Conservation (phyloP, 2,113 vertebrate genomes). For the Aptenodytes forsteri region DNA sequence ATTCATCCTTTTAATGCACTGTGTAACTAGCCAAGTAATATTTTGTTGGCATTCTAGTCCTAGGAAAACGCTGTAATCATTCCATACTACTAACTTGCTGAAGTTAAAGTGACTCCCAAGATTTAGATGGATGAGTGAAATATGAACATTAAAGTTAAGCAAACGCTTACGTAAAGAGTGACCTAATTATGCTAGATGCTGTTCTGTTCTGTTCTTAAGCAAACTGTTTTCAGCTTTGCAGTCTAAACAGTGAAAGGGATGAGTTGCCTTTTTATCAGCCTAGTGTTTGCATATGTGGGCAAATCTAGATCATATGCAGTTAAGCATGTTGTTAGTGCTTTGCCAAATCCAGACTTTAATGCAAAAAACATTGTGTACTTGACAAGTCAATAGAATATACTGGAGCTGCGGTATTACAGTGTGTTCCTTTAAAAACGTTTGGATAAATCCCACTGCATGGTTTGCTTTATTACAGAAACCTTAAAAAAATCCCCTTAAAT, state of each 20-base stretch:
- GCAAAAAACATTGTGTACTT: not conserved
- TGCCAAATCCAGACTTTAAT: not conserved
- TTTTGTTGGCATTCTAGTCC: not conserved
- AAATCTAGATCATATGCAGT: not conserved
- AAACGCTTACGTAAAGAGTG: not conserved
- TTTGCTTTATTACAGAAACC: not conserved
- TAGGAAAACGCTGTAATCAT: not conserved
- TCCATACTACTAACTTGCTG: not conserved
- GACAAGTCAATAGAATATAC: not conserved
- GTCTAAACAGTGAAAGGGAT: not conserved
- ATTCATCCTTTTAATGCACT: not conserved
- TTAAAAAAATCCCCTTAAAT: not conserved
- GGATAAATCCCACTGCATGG: not conserved
- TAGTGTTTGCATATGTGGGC: not conserved
- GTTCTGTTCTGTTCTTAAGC: not conserved
- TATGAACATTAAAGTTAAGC: not conserved
- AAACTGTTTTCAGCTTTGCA: not conserved
- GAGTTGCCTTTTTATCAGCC: not conserved
- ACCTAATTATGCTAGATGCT: not conserved
- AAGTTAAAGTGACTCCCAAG: not conserved
- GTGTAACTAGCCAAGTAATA: not conserved
- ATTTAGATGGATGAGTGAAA: not conserved
- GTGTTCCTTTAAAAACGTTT: not conserved
- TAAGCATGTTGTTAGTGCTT: not conserved
- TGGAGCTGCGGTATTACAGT: not conserved